phyloP scores from a whole-genome alignment of 2,113 vertebrate genomes.

The Fregetta grallaria region DNA sequence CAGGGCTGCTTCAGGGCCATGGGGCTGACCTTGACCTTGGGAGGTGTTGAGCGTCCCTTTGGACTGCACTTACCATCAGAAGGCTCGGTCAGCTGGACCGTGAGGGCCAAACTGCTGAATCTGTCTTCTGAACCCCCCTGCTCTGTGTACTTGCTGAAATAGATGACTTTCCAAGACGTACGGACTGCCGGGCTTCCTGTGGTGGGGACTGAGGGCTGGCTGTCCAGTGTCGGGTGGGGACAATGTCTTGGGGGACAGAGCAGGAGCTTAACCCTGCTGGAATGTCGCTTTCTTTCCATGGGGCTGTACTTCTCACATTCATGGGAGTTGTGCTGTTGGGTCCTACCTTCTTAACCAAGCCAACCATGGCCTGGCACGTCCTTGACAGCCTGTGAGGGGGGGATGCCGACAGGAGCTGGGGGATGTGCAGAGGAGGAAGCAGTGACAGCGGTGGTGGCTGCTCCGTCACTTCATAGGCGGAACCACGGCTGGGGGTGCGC shows the following conservation, averaged over 20 bases:
- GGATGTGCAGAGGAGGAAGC: not conserved
- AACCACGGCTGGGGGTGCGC: rapidly evolving
- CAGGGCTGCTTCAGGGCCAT: not conserved
- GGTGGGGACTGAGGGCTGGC: not conserved
- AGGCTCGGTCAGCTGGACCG: not conserved
- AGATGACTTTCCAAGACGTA: not conserved
- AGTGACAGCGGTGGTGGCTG: not conserved
- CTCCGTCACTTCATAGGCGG: rapidly evolving
- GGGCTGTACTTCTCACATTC: not conserved
- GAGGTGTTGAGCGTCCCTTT: not conserved
- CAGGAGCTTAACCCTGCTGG: not conserved
- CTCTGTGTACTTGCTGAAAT: not conserved
- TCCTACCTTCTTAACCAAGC: not conserved
- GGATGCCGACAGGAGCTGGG: not conserved
- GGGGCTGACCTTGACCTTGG: not conserved
- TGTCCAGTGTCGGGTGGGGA: not conserved
- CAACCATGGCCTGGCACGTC: not conserved
- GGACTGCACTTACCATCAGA: not conserved
- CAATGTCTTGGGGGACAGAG: rapidly evolving
- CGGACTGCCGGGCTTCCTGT: rapidly evolving
- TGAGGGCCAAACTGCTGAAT: not conserved
- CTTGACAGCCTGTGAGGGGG: not conserved
- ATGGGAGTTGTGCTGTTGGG: not conserved
- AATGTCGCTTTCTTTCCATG: rapidly evolving
- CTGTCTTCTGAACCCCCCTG: not conserved